These are phyloP conservation scores for Euura saliciscinereae DNA, from an alignment of 1,140 invertebrate genomes.

Conservation along the genomic window DNA sequence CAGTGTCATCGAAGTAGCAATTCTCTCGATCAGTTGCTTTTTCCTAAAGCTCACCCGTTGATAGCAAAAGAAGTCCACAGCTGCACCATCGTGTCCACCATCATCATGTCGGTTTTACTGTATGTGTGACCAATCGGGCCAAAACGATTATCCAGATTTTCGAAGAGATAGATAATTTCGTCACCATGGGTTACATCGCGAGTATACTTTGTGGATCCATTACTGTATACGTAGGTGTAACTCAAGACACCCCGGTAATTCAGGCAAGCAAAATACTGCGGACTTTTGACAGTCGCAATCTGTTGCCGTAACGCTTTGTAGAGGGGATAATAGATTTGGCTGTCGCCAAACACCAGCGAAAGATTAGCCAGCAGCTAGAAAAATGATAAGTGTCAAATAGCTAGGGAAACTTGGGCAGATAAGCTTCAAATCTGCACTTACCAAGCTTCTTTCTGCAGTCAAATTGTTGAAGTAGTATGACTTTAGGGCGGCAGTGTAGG, in stretches of 20 bases:
- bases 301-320: neutral
- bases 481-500: neutral
- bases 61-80: neutral
- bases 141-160: neutral
- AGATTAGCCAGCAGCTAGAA: neutral
- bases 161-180: neutral
- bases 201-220: neutral
- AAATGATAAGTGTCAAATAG: neutral
- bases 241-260: neutral
- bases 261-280: neutral
- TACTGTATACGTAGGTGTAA: neutral
- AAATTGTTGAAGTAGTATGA: neutral
- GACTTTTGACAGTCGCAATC: neutral
- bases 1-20: neutral
- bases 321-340: neutral
- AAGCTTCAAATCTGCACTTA: neutral
- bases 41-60: neutral
- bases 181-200: neutral
- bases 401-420: neutral
- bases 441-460: neutral
- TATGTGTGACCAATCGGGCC: neutral
- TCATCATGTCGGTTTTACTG: neutral
- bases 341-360: neutral
- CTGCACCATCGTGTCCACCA: neutral
- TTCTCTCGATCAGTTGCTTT: neutral